A percentile compares a stretch with the other conserved stretches of the same genome.
These are phyloP conservation scores for Paramisgurnus dabryanus DNA, from an alignment of 2,113 vertebrate species.

Conservation along the genomic window DNA sequence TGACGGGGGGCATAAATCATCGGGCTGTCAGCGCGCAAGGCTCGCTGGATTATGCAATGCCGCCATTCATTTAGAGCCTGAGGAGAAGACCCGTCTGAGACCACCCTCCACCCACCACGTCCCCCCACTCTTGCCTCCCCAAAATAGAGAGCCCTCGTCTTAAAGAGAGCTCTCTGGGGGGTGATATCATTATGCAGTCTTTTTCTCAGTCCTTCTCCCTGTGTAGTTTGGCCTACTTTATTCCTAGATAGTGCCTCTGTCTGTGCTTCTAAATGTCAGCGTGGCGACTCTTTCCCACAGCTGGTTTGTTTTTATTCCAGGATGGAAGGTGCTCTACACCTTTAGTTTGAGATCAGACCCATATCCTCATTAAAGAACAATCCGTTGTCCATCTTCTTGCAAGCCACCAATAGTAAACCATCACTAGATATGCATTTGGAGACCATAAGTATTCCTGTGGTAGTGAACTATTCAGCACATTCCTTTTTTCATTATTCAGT, in stretches of 20 bases:
- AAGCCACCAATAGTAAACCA: not conserved
- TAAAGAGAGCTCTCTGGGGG: conserved; percentile 58
- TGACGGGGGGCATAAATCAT: conserved; percentile 90
- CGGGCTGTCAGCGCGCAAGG: conserved; percentile 81
- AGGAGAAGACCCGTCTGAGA: conserved; percentile 72
- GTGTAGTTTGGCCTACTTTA: conserved; percentile 58
- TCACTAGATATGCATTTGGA: too few species aligned
- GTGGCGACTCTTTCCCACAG: conserved; percentile 32
- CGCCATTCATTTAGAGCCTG: conserved; percentile 81
- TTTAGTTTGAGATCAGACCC: not conserved
- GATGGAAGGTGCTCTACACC: not conserved
- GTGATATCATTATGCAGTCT: conserved; percentile 60
- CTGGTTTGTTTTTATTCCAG: conserved; percentile 17
- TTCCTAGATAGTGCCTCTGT: conserved; percentile 43
- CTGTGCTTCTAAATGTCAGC: conserved; percentile 38
- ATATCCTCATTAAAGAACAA: conserved; percentile 18
- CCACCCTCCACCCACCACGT: conserved; percentile 47
- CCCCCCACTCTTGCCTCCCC: conserved; percentile 49
- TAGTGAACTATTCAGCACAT: not conserved
- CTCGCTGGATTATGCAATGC: conserved; percentile 85
- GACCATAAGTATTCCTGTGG: not conserved
- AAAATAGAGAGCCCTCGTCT: conserved; percentile 60
- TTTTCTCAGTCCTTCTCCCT: conserved; percentile 40
- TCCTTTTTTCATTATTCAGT: too few species aligned
- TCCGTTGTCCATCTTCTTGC: not conserved